phyloP scores from a whole-genome alignment of 2,888 invertebrate genomes.

The Aporophyla lueneburgensis region DNA sequence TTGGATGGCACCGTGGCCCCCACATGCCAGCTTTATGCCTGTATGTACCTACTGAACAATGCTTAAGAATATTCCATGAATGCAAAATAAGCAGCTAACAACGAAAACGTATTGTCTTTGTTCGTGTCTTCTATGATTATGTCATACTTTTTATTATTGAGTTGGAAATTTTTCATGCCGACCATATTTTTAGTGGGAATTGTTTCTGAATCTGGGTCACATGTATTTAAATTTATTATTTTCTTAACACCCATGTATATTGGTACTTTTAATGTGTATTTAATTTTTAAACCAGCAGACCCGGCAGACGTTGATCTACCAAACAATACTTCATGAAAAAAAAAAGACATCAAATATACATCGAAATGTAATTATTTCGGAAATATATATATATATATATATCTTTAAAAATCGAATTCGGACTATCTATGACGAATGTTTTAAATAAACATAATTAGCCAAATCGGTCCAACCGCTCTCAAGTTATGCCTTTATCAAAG shows the following conservation, averaged over 20 bases:
- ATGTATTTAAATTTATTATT: background rate
- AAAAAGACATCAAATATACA: too few relatives aligned
- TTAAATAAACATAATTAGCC: too few relatives aligned
- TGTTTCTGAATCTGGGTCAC: conserved; percentile 32
- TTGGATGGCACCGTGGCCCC: conserved; percentile 83
- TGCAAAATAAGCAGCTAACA: conserved; percentile 87
- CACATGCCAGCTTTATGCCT: conserved; percentile 78
- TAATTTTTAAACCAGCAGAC: background rate
- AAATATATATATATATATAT: background rate
- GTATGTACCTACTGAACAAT: conserved; percentile 79
- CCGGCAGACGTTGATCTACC: background rate
- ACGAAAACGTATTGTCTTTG: conserved; percentile 79
- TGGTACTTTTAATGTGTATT: background rate
- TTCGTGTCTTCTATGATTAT: conserved; percentile 85
- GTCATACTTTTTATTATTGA: conserved; percentile 74
- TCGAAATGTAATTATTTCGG: background rate
- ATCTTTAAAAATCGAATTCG: too few relatives aligned
- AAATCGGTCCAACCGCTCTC: background rate
- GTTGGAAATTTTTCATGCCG: conserved; percentile 48
- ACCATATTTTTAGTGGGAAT: conserved; percentile 48
- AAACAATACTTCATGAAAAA: background rate
- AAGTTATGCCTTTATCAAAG: background rate
- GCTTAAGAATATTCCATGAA: conserved; percentile 89
- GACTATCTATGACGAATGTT: background rate
- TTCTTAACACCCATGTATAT: background rate